These are phyloP conservation scores for Nomada fucata DNA, from an alignment of 2,888 invertebrate species.

Conservation along the genomic window DNA sequence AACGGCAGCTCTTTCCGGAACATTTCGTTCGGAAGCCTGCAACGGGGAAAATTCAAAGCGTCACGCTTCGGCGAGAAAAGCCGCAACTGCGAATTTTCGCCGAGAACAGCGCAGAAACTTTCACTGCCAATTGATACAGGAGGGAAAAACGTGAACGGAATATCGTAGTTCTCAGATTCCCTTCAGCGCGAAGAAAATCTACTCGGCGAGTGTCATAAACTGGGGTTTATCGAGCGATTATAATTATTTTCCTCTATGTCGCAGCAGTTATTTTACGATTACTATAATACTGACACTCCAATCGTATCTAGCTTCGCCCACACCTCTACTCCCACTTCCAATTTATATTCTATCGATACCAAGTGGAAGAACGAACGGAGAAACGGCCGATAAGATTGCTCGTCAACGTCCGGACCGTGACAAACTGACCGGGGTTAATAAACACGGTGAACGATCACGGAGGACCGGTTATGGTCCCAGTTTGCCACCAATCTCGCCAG, in stretches of 20 bases:
- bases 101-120: neutral
- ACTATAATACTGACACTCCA: too few species aligned
- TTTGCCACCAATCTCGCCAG: conserved; percentile 70
- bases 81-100: conserved; percentile 24
- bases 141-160: neutral
- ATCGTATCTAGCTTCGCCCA: too few species aligned
- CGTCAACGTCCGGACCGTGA: conserved; percentile 62
- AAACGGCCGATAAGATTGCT: conserved; percentile 61
- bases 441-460: conserved; percentile 74
- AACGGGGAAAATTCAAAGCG: conserved; percentile 19
- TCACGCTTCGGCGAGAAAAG: conserved; percentile 30
- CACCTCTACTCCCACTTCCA: too few species aligned
- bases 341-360: neutral
- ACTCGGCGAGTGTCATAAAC: too few species aligned
- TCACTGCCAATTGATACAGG: conserved; percentile 1
- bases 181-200: too few species aligned
- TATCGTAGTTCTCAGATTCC: too few species aligned
- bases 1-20: conserved; percentile 19
- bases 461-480: conserved; percentile 66
- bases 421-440: conserved; percentile 78
- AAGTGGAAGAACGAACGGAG: neutral
- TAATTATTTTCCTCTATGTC: too few species aligned
- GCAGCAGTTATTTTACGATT: too few species aligned
- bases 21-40: conserved; percentile 1
- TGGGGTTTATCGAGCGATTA: too few species aligned